Evolutionary conservation across 2,888 invertebrate species (phyloP).

Genomic region (Empis stercorea): DNA sequence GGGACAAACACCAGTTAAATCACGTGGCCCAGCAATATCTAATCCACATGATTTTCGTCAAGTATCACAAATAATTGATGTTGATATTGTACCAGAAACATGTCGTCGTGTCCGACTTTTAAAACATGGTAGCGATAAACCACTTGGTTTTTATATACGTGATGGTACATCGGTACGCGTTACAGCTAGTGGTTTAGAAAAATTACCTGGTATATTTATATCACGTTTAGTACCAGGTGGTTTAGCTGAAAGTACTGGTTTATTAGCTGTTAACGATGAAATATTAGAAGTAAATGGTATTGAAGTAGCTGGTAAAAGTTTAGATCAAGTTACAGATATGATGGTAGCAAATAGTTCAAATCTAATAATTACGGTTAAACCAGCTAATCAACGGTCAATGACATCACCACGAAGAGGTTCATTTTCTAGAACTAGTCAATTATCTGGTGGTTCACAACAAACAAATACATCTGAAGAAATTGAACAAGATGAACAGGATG

Average conservation of each 20-base stretch:
- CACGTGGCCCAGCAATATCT: slow-evolving; percentile 77
- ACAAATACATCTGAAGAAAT: slow-evolving; percentile 40
- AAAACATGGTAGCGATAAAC: slow-evolving; percentile 95
- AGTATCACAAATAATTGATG: slow-evolving; percentile 98
- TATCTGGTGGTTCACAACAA: slow-evolving; percentile 59
- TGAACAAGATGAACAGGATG: slow-evolving; percentile 63
- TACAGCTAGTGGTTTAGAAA: slow-evolving; percentile 76
- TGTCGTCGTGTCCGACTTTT: slow-evolving; percentile 86
- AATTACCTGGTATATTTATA: slow-evolving; percentile 88
- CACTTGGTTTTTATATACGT: slow-evolving; percentile 39
- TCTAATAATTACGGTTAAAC: slow-evolving; percentile 96
- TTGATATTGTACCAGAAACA: slow-evolving; percentile 96
- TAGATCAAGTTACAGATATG: slow-evolving; percentile 99
- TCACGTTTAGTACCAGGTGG: slow-evolving; percentile 94
- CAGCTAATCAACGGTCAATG: slow-evolving; percentile 82
- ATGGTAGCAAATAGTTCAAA: slow-evolving; percentile 99
- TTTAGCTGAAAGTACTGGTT: slow-evolving; percentile 89
- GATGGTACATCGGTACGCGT: slow-evolving; percentile 80
- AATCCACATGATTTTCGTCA: slow-evolving; percentile 97
- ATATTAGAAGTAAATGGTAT: slow-evolving; percentile 87
- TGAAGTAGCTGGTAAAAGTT: slow-evolving; percentile 85
- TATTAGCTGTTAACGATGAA: slow-evolving; percentile 94
- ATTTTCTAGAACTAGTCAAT: slow-evolving; percentile 59
- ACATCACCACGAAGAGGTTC: slow-evolving; percentile 62
- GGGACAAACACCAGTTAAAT: slow-evolving; percentile 69